Evolutionary conservation across 2,888 invertebrate genomes (phyloP), one percentile per base, ranked within the genome.

Genomic region (Ornithoptera priamus): DNA sequence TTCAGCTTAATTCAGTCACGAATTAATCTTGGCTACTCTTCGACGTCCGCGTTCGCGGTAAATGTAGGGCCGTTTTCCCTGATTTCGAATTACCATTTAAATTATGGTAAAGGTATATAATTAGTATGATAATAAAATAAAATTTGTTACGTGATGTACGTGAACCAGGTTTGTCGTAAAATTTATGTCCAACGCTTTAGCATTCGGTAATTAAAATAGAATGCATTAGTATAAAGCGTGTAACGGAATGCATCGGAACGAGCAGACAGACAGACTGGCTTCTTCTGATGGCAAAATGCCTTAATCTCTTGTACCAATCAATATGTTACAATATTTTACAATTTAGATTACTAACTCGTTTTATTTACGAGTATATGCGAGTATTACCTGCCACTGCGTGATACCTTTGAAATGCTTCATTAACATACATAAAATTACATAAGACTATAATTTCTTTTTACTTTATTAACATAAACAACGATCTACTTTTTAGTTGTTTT

Each of bases 1-100:
- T 72, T 70, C 72, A 71, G 73, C 72, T 73, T 1, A 73, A 73
- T 72, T 71, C 72, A 20, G 65, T 70, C 72, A 70, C 69, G 73
- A 73, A 75, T 72, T 72, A 67, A 62, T 61, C 70, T 61, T 71
- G 67, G 70, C 72, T 70, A 66, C 67, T 70, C 68, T 71, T 72
- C 53, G 69, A 70, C 71, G 71, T 73, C 72, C 72, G 73, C 73
- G 69, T 71, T 65, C 67, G 60, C 67, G 68, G 60, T 72, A 70
- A 69, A 70, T 65, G 65, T 68, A 67, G 67, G 65, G 70, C 70
- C 67, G 62, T 67, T 71, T 46, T 70, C 67, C 67, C 70, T 65
- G 70, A 71, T 71, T 71, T 50, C 61, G 61, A 67, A 71, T 71
- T 71, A 67, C 57, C 70, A 71, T 71, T 71, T 71, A 71, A 71